A percentile compares a stretch with the other conserved stretches of the same genome.
Evolutionary conservation across 2,888 invertebrate species (phyloP).

Genomic region (Nymphalis polychloros): DNA sequence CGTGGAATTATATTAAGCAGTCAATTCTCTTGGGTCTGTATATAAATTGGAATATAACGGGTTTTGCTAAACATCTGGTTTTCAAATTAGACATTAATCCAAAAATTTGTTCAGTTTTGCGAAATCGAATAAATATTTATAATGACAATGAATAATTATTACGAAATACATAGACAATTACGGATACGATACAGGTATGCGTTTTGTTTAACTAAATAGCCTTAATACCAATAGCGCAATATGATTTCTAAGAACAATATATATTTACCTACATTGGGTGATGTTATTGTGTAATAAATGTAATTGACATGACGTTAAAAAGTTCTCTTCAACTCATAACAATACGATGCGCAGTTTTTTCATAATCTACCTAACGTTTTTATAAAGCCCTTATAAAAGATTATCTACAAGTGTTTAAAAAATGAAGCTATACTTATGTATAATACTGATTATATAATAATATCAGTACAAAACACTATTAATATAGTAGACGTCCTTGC

Average conservation of each 20-base stretch:
- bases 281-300: too few relatives aligned
- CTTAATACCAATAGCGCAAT: too few relatives aligned
- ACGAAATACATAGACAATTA: not conserved
- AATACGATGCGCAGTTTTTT: too few relatives aligned
- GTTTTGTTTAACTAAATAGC: not conserved
- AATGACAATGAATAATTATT: not conserved
- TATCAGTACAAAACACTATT: not conserved
- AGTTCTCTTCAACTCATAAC: too few relatives aligned
- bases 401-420: too few relatives aligned
- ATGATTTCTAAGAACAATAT: too few relatives aligned
- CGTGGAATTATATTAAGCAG: not conserved
- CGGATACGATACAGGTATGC: not conserved
- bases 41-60: not conserved
- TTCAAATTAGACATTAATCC: slow-evolving; percentile 1
- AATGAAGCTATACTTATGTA: too few relatives aligned
- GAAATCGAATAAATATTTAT: slow-evolving; percentile 3
- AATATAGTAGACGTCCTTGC: not conserved
- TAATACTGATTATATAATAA: not conserved
- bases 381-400: too few relatives aligned
- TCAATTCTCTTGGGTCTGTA: not conserved
- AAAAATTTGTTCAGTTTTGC: slow-evolving; percentile 4
- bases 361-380: too few relatives aligned
- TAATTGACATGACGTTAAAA: too few relatives aligned
- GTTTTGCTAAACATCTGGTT: slow-evolving; percentile 2
- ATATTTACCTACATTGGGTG: too few relatives aligned